Conservation (phyloP, 2,113 vertebrate species). For the Pipa parva region DNA sequence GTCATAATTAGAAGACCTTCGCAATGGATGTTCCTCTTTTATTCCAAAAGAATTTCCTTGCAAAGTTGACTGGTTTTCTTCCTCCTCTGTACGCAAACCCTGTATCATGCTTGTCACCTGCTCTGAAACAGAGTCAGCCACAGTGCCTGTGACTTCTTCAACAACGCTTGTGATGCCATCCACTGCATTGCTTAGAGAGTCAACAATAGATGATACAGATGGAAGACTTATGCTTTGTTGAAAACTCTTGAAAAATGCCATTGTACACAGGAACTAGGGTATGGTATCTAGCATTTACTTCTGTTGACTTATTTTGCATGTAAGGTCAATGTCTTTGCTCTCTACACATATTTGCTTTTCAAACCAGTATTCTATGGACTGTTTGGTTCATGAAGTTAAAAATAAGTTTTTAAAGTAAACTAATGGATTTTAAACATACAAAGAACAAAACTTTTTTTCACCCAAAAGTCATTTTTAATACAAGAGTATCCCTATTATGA, state of each 20-base stretch:
- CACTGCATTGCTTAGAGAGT: conserved; percentile 79
- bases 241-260: conserved; percentile 91
- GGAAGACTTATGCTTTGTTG: conserved; percentile 77
- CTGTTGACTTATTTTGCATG: too few relatives aligned
- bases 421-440: too few relatives aligned
- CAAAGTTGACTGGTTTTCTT: conserved; percentile 45
- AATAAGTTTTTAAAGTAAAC: too few relatives aligned
- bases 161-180: conserved; percentile 78
- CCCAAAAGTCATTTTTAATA: too few relatives aligned
- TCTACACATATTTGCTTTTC: too few relatives aligned
- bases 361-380: too few relatives aligned
- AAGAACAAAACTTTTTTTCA: too few relatives aligned
- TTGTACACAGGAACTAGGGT: conserved; percentile 51
- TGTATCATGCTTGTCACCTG: conserved; percentile 81
- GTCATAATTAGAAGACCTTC: conserved; percentile 27
- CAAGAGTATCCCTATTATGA: too few relatives aligned
- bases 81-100: conserved; percentile 69
- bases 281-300: too few relatives aligned
- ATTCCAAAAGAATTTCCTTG: conserved; percentile 24
- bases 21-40: neutral
- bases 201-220: conserved; percentile 82
- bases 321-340: too few relatives aligned
- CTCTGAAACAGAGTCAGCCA: conserved; percentile 84
- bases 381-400: too few relatives aligned
- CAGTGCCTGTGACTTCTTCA: conserved; percentile 74